A percentile compares a stretch with the other conserved stretches of the same genome.
Evolutionary conservation across 64 coral and sea anemone species (phyloP).

Genomic region (Pocillopora verrucosa): DNA sequence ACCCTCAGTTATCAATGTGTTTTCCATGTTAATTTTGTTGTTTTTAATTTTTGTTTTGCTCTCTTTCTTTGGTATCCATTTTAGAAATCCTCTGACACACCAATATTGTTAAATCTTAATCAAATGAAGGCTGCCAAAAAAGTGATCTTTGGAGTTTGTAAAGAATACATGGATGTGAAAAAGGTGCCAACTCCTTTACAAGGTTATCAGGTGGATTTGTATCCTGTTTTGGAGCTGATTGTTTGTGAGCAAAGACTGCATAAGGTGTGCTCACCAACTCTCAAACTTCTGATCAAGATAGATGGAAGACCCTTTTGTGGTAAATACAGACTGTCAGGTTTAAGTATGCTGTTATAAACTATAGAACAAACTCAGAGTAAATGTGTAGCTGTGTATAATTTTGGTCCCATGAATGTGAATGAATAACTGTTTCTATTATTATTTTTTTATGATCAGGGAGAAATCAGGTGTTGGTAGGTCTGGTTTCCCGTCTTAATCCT

Average conservation of each 20-base stretch:
- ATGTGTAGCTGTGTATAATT: too few species aligned
- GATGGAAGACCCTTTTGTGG: constrained; percentile 50
- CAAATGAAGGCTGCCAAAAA: constrained; percentile 39
- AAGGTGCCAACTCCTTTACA: background rate
- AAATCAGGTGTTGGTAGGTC: constrained; percentile 43
- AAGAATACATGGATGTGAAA: background rate
- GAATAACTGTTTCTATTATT: background rate
- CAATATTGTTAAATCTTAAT: constrained; percentile 12
- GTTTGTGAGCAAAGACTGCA: background rate
- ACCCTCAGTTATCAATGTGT: too few species aligned
- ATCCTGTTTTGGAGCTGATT: background rate
- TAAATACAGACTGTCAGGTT: background rate
- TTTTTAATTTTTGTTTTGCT: background rate
- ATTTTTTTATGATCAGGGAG: constrained; percentile 7
- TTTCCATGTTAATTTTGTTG: too few species aligned
- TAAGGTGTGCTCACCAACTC: background rate
- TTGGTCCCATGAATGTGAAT: too few species aligned
- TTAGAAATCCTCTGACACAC: constrained; percentile 29
- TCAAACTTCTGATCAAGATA: background rate
- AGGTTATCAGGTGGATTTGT: too few species aligned
- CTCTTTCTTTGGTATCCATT: background rate
- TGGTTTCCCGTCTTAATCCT: background rate
- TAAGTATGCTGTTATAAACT: too few species aligned
- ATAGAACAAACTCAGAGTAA: too few species aligned
- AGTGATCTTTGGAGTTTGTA: constrained; percentile 2